These are phyloP conservation scores for Bellardia pandia DNA, from an alignment of 2,888 invertebrate species.

Conservation along the genomic window DNA sequence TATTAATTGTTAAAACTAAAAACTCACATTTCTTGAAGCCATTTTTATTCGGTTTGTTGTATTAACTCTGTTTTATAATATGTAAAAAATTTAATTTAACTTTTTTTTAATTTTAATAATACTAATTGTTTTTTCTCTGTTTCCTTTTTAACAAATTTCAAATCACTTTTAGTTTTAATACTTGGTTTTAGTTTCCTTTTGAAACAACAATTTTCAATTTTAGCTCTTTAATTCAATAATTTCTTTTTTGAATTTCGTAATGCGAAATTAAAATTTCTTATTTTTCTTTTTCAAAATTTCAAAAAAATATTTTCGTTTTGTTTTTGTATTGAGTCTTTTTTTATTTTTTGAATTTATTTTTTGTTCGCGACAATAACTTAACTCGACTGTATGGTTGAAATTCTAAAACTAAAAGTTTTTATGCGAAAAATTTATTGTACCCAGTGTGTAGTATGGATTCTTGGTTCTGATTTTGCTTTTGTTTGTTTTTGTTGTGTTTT, in stretches of 20 bases:
- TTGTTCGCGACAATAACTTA: constrained; percentile 80
- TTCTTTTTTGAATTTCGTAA: constrained; percentile 39
- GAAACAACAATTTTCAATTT: constrained; percentile 14
- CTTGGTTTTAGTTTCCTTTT: constrained; percentile 29
- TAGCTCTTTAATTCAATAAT: constrained; percentile 40
- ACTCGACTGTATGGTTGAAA: constrained; percentile 80
- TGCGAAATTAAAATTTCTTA: constrained; percentile 8
- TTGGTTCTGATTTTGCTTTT: constrained; percentile 47
- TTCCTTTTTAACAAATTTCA: constrained; percentile 18
- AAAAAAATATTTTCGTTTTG: not conserved
- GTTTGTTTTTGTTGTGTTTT: constrained; percentile 28
- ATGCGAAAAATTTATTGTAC: constrained; percentile 76
- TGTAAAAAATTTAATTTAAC: not conserved
- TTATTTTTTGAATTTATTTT: constrained; percentile 1
- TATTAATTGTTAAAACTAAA: constrained; percentile 1
- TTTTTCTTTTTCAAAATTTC: constrained; percentile 27
- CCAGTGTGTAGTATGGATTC: constrained; percentile 49
- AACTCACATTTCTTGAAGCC: constrained; percentile 81
- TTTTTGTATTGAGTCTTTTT: constrained; percentile 28
- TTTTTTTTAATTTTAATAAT: constrained; percentile 9
- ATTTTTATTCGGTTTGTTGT: constrained; percentile 73
- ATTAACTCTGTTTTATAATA: constrained; percentile 20
- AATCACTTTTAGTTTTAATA: constrained; percentile 48
- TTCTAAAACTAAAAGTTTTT: constrained; percentile 81
- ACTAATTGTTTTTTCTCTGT: constrained; percentile 16